phyloP scores from a whole-genome alignment of 2,113 vertebrate genomes.

The Lycocorax pyrrhopterus region DNA sequence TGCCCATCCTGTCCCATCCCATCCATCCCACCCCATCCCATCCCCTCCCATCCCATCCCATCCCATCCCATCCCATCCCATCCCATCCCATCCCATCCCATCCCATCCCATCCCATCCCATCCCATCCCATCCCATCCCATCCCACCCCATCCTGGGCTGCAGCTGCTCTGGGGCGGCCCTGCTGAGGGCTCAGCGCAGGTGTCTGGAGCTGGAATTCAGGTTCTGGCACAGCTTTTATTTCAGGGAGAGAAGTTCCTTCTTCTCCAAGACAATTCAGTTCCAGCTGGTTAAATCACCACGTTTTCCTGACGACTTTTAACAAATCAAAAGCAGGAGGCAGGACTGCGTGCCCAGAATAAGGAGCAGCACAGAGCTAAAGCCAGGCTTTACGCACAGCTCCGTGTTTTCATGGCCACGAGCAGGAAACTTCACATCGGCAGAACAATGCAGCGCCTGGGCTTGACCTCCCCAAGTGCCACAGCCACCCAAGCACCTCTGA shows the following conservation, averaged over 20 bases:
- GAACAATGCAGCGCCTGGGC: conserved; percentile 20
- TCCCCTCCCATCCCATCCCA: not conserved
- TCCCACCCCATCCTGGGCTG: not conserved
- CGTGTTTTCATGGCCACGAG: not conserved
- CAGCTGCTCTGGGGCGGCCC: not conserved
- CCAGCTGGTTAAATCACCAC: not conserved
- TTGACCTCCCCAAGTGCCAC: conserved; percentile 44
- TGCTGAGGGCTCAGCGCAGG: not conserved
- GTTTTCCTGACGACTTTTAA: not conserved
- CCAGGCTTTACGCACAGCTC: not conserved
- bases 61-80: not conserved
- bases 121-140: no score
- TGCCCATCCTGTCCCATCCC: not conserved
- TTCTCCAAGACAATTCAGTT: not conserved
- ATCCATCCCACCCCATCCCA: not conserved
- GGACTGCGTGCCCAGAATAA: not conserved
- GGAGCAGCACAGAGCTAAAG: not conserved
- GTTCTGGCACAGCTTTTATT: not conserved
- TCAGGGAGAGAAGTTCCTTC: not conserved
- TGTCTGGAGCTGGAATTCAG: not conserved
- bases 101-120: not conserved
- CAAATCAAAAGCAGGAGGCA: conserved; percentile 35
- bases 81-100: not conserved
- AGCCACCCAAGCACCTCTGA: conserved; percentile 56
- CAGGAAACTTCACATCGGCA: conserved; percentile 28